These are phyloP conservation scores for Lepilemur ruficaudatus DNA, from an alignment of 2,797 vertebrate species.

Conservation along the genomic window DNA sequence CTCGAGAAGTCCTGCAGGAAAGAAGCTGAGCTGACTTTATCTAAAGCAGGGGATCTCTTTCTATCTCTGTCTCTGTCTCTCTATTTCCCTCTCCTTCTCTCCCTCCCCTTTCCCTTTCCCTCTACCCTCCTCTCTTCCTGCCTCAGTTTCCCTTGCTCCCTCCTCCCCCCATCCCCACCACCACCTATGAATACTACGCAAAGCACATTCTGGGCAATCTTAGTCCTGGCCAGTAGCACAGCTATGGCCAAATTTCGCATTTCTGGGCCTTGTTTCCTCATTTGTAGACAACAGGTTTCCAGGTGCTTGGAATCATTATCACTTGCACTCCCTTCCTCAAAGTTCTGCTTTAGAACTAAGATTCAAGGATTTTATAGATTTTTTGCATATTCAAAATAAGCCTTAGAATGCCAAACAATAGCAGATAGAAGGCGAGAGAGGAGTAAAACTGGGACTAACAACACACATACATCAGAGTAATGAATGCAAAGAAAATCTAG, in stretches of 20 bases:
- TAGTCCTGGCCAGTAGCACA: too few species aligned
- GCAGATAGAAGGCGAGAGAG: background rate
- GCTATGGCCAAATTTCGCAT: background rate
- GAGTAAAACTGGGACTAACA: background rate
- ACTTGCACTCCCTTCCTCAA: background rate
- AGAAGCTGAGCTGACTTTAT: background rate
- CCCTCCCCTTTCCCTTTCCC: background rate
- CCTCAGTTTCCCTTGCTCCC: background rate
- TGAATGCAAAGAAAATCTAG: background rate
- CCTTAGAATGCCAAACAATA: background rate
- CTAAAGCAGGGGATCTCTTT: background rate
- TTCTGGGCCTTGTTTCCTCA: background rate
- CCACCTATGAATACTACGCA: background rate
- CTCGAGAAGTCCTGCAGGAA: background rate
- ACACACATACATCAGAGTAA: background rate
- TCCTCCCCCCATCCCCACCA: background rate
- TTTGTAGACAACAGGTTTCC: background rate
- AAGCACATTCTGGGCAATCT: background rate
- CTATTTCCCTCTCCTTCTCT: background rate
- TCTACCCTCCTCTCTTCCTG: background rate
- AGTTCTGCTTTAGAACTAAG: background rate
- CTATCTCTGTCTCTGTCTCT: background rate
- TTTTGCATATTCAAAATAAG: background rate
- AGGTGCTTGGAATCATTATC: background rate
- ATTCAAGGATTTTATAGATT: background rate